These are phyloP conservation scores for Syngnathus typhle DNA, from an alignment of 2,113 vertebrate species.

Conservation along the genomic window DNA sequence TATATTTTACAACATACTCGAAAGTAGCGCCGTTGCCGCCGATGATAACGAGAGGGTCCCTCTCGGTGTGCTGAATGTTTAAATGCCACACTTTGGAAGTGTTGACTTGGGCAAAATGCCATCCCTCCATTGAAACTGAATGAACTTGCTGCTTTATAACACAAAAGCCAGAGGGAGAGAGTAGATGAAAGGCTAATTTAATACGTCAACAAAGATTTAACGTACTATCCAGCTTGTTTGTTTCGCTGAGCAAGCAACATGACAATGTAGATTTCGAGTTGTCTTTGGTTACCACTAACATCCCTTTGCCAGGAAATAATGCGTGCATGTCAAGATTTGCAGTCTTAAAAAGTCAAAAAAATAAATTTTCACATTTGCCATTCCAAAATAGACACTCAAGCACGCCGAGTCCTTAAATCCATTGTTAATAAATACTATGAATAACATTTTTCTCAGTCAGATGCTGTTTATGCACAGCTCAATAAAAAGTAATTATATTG, in stretches of 20 bases:
- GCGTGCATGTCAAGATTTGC: no score
- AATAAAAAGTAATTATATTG: no score
- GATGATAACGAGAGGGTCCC: constrained; percentile 21
- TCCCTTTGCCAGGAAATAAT: no score
- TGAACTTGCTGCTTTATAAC: constrained; percentile 22
- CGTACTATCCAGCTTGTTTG: no score
- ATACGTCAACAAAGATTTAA: background rate
- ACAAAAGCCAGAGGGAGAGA: constrained; percentile 19
- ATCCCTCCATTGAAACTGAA: constrained; percentile 21
- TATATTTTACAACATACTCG: constrained; percentile 9
- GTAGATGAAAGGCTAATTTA: constrained; percentile 1
- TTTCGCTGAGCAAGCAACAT: no score
- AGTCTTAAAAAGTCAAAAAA: background rate
- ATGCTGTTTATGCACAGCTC: no score
- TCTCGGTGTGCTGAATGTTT: constrained; percentile 12
- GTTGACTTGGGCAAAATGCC: constrained; percentile 43
- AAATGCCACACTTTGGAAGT: constrained; percentile 38
- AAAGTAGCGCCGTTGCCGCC: constrained; percentile 12
- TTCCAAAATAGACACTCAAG: background rate
- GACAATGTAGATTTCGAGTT: no score
- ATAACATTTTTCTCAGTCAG: no score
- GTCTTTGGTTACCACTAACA: no score
- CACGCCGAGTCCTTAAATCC: background rate
- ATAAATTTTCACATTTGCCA: background rate
- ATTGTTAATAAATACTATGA: no score